phyloP scores from a whole-genome alignment of 1,140 invertebrate species.

The Melanaphis sacchari region DNA sequence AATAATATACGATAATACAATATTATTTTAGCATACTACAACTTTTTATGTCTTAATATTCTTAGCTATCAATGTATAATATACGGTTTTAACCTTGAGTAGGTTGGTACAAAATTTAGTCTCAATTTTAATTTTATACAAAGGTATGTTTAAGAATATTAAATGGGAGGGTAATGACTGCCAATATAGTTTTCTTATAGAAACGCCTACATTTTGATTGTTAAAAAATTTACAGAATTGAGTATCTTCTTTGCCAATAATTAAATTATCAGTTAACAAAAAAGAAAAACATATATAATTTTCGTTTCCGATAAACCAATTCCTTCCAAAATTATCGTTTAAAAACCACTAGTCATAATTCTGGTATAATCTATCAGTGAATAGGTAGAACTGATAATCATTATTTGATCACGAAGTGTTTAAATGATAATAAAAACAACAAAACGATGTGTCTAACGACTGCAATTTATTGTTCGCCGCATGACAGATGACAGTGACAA shows the following conservation, averaged over 20 bases:
- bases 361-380: too few species aligned
- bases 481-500: too few species aligned
- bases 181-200: not conserved
- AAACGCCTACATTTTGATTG: not conserved
- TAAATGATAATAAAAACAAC: too few species aligned
- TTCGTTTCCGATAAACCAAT: not conserved
- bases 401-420: too few species aligned
- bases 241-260: not conserved
- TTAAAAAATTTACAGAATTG: not conserved
- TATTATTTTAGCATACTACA: not conserved
- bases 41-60: too few species aligned
- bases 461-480: too few species aligned
- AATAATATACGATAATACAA: not conserved
- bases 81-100: too few species aligned
- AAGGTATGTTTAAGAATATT: not conserved
- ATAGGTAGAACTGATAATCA: too few species aligned
- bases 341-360: not conserved
- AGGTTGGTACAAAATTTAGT: too few species aligned
- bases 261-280: not conserved
- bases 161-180: not conserved
- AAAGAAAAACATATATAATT: not conserved
- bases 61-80: too few species aligned
- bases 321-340: not conserved
- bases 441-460: too few species aligned
- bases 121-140: not conserved